phyloP scores from a whole-genome alignment of 1,140 invertebrate species.

The Pogonomyrmex barbatus region DNA sequence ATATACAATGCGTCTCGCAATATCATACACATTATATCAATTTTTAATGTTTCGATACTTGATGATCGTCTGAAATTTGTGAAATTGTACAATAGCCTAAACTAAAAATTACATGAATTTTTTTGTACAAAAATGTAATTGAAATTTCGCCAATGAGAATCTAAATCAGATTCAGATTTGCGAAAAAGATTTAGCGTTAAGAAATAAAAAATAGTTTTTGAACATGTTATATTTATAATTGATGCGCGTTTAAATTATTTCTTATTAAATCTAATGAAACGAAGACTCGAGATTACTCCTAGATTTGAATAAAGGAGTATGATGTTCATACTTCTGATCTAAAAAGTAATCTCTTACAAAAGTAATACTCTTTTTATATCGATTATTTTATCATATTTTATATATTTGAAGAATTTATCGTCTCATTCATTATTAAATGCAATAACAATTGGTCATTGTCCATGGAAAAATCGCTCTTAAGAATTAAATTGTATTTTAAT shows the following conservation, averaged over 20 bases:
- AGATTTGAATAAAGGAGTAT: constrained; percentile 25
- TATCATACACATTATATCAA: background rate
- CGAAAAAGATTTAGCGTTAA: no score
- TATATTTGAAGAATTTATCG: constrained; percentile 17
- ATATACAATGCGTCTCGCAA: constrained; percentile 1
- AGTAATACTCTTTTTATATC: background rate
- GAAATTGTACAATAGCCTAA: background rate
- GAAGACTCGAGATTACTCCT: constrained; percentile 24
- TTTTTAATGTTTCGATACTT: background rate
- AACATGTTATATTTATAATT: constrained; percentile 28
- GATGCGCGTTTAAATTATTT: constrained; percentile 22
- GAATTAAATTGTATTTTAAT: constrained; percentile 30
- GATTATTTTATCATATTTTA: constrained; percentile 31
- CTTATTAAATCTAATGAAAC: constrained; percentile 31
- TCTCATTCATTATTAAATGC: constrained; percentile 5
- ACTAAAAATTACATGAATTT: background rate
- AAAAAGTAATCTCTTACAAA: constrained; percentile 37
- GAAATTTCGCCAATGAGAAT: background rate
- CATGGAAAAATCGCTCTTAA: constrained; percentile 26
- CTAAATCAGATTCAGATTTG: background rate
- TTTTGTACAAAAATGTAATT: background rate
- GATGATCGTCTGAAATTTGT: background rate
- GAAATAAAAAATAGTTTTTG: background rate
- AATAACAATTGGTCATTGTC: constrained; percentile 23
- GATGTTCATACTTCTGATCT: background rate